A percentile compares a stretch with the other conserved stretches of the same genome.
Evolutionary conservation across 2,797 vertebrate species (phyloP).

Genomic region (Betta splendens): DNA sequence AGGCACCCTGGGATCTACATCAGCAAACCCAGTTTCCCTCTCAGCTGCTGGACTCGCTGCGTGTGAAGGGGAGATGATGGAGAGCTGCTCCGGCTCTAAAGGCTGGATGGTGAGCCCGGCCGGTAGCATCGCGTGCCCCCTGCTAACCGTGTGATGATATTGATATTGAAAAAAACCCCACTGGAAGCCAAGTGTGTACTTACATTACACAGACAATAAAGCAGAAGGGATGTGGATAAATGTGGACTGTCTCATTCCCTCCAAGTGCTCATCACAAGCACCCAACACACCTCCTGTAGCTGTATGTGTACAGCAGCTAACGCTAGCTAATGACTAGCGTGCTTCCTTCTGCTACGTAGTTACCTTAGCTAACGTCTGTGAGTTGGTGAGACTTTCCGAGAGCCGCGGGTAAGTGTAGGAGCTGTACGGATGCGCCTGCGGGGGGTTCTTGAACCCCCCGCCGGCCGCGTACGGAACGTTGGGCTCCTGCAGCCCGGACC

Average conservation of each 20-base stretch:
- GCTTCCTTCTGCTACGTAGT: too few relatives aligned
- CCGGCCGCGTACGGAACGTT: constrained; percentile 86
- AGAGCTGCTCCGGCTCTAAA: constrained; percentile 36
- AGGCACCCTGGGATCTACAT: constrained; percentile 78
- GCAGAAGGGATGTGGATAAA: constrained; percentile 14
- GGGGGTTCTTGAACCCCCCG: constrained; percentile 89
- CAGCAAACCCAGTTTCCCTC: constrained; percentile 67
- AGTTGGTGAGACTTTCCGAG: constrained; percentile 85
- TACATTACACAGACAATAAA: too few relatives aligned
- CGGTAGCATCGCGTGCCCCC: constrained; percentile 12
- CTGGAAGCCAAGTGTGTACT: not conserved
- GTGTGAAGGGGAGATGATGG: constrained; percentile 37
- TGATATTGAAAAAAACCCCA: constrained; percentile 1
- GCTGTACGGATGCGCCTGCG: constrained; percentile 92
- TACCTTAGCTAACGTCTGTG: constrained; percentile 91
- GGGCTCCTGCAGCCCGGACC: constrained; percentile 95
- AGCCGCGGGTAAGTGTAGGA: constrained; percentile 97
- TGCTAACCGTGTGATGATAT: constrained; percentile 5
- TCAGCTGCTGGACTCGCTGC: constrained; percentile 32
- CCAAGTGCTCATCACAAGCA: too few relatives aligned
- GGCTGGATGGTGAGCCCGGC: too few relatives aligned
- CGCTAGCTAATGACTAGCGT: too few relatives aligned
- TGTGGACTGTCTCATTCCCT: constrained; percentile 24
- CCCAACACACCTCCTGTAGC: too few relatives aligned
- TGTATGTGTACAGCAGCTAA: too few relatives aligned